Percentiles rank a stretch among this genome's conserved stretches.
Evolutionary conservation across 1,140 invertebrate genomes (phyloP).

Genomic region (Sarcophaga peregrina): DNA sequence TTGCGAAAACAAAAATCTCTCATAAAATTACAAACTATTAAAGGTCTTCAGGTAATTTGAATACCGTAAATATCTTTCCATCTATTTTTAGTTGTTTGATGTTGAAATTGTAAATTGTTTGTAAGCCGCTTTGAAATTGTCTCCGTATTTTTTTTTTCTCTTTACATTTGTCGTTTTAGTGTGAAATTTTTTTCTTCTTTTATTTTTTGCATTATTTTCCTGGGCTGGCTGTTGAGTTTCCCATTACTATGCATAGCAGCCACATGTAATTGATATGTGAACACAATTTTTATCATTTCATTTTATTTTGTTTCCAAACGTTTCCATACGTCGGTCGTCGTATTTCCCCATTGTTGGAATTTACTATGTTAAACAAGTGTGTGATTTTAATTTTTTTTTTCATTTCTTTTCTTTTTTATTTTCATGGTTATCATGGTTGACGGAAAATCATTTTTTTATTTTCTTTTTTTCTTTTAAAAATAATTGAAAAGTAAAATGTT

Average conservation of each 20-base stretch:
- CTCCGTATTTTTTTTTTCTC: not conserved
- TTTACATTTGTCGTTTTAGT: not conserved
- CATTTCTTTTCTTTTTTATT: not conserved
- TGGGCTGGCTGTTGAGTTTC: not conserved
- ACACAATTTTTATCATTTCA: not conserved
- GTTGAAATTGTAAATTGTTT: not conserved
- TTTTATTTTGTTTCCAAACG: not conserved
- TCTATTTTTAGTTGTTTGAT: not conserved
- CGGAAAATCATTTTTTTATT: not conserved
- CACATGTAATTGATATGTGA: not conserved
- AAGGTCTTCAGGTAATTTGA: not conserved
- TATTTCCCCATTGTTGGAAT: not conserved
- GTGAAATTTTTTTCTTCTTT: not conserved
- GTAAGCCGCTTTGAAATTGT: not conserved
- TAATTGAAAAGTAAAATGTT: too few species aligned
- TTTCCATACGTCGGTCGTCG: too few species aligned
- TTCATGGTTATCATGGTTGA: not conserved
- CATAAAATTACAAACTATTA: not conserved
- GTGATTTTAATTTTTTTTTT: not conserved
- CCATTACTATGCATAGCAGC: not conserved
- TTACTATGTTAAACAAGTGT: slow-evolving; percentile 15
- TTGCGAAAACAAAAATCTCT: not conserved
- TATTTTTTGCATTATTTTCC: too few species aligned
- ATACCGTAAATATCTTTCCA: not conserved
- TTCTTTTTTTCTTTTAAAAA: not conserved